Evolutionary conservation across 2,113 vertebrate genomes (phyloP).

Genomic region (Neolamprologus caudopunctatus): DNA sequence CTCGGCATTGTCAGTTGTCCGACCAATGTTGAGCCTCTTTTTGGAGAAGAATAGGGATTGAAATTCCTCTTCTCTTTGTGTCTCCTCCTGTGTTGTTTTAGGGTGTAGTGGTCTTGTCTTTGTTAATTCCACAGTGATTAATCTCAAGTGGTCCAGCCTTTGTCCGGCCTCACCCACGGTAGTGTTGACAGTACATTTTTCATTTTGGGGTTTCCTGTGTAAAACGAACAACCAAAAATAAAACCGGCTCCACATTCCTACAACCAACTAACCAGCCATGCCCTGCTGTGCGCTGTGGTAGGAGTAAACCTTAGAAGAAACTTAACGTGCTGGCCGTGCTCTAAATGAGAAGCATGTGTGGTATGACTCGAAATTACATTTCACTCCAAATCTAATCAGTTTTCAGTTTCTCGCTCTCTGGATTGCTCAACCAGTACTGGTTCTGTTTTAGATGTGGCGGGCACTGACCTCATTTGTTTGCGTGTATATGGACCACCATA

Average conservation of each 20-base stretch:
- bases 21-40: not conserved
- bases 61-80: conserved; percentile 22
- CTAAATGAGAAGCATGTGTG: conserved; percentile 61
- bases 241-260: accelerated
- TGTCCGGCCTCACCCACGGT: conserved; percentile 3
- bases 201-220: not conserved
- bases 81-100: conserved; percentile 1
- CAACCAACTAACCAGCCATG: not conserved
- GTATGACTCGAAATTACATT: conserved; percentile 54
- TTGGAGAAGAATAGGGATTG: not conserved
- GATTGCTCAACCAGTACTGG: not conserved
- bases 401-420: conserved; percentile 1
- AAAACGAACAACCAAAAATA: not conserved
- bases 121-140: conserved; percentile 34
- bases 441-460: not conserved
- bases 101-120: not conserved
- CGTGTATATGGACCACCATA: not conserved
- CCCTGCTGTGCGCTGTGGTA: not conserved
- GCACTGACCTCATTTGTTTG: conserved; percentile 13
- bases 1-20: conserved; percentile 14
- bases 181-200: not conserved
- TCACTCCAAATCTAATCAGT: conserved; percentile 53
- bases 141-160: conserved; percentile 24
- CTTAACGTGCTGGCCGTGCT: conserved; percentile 5
- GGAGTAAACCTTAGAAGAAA: not conserved